Evolutionary conservation across 2,888 invertebrate genomes (phyloP).

Genomic region (Dolomedes plantarius): DNA sequence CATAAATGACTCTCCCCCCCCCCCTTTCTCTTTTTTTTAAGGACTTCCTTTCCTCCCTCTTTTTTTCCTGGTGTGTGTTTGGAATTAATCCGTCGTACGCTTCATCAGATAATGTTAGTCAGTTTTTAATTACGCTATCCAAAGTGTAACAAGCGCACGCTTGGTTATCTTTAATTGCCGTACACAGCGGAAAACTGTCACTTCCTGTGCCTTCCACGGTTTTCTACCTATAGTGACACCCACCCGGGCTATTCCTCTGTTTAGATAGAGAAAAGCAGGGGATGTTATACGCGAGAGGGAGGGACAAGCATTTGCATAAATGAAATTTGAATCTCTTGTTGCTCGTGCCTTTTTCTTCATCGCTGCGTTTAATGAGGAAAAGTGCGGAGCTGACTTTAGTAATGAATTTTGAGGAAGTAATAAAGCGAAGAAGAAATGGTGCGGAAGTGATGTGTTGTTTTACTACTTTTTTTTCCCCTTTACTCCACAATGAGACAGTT

Average conservation of each 20-base stretch:
- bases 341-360: slow-evolving; percentile 13
- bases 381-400: slow-evolving; percentile 50
- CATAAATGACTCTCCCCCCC: slow-evolving; percentile 34
- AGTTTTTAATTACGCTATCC: slow-evolving; percentile 65
- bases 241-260: slow-evolving; percentile 23
- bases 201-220: slow-evolving; percentile 28
- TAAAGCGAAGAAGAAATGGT: background rate
- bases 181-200: slow-evolving; percentile 40
- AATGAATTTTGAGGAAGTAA: slow-evolving; percentile 39
- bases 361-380: slow-evolving; percentile 1
- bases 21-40: slow-evolving; percentile 9
- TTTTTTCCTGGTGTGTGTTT: slow-evolving; percentile 1
- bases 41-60: background rate
- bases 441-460: background rate
- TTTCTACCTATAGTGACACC: background rate
- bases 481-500: too few species aligned
- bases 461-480: background rate
- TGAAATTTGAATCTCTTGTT: slow-evolving; percentile 60
- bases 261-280: slow-evolving; percentile 50
- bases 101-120: slow-evolving; percentile 58
- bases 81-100: slow-evolving; percentile 24
- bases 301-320: slow-evolving; percentile 52
- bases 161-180: slow-evolving; percentile 56
- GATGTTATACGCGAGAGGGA: slow-evolving; percentile 12
- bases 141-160: slow-evolving; percentile 31